Evolutionary conservation across 2,888 invertebrate species (phyloP).

Genomic region (Ophioninae sp.): DNA sequence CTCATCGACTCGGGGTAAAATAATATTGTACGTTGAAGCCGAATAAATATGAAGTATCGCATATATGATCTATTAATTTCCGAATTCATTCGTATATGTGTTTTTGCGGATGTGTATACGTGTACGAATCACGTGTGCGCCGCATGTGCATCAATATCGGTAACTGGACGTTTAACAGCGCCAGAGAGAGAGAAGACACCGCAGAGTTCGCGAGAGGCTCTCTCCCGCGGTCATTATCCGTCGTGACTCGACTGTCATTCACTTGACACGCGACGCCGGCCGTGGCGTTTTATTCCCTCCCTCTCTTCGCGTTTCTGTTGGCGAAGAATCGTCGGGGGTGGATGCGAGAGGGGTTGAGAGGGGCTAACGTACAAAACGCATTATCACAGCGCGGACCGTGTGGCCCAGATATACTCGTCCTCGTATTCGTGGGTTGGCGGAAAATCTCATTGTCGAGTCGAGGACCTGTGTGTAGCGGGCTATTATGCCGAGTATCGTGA

Average conservation of each 20-base stretch:
- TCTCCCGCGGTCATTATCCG: slow-evolving; percentile 60
- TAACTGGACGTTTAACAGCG: slow-evolving; percentile 52
- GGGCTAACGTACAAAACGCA: slow-evolving; percentile 17
- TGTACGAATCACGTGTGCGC: slow-evolving; percentile 4
- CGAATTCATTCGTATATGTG: slow-evolving; percentile 8
- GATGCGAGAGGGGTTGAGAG: no score
- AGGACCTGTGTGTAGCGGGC: slow-evolving; percentile 30
- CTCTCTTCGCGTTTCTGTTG: no score
- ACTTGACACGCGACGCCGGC: slow-evolving; percentile 64
- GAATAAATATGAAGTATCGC: slow-evolving; percentile 23
- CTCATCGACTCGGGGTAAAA: slow-evolving; percentile 6
- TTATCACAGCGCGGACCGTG: slow-evolving; percentile 10
- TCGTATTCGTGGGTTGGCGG: slow-evolving; percentile 33
- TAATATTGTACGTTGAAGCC: slow-evolving; percentile 22
- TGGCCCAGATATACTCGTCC: slow-evolving; percentile 8
- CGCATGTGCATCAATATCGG: slow-evolving; percentile 58
- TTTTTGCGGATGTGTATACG: not conserved
- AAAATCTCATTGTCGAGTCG: slow-evolving; percentile 57
- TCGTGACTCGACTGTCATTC: slow-evolving; percentile 63
- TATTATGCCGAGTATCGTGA: slow-evolving; percentile 37
- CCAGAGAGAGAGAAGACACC: slow-evolving; percentile 9
- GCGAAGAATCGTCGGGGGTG: no score
- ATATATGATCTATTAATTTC: slow-evolving; percentile 56
- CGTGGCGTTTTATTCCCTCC: slow-evolving; percentile 54
- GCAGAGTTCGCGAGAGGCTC: slow-evolving; percentile 29